A percentile compares a stretch with the other conserved stretches of the same genome.
Conservation (phyloP, 2,888 invertebrate species). For the Tetramorium bicarinatum region DNA sequence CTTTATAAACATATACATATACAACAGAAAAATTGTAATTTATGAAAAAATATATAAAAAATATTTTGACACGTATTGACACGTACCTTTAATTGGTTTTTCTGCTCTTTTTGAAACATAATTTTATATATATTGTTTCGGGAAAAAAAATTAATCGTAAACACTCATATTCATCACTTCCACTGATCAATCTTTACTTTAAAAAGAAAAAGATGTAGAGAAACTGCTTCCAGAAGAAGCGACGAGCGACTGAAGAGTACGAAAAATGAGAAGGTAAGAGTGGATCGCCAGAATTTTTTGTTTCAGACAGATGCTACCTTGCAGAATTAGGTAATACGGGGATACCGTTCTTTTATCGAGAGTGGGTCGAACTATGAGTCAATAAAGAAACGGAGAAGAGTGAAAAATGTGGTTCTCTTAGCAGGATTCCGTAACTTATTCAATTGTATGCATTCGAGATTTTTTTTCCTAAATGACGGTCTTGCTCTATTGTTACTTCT, state of each 20-base stretch:
- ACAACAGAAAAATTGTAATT: neutral
- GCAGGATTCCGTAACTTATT: conserved; percentile 81
- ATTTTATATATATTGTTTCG: neutral
- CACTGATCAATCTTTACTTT: neutral
- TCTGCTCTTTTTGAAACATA: neutral
- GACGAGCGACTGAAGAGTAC: conserved; percentile 49
- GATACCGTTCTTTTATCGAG: conserved; percentile 57
- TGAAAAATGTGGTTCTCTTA: conserved; percentile 72
- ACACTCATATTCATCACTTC: neutral
- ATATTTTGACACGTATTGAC: neutral
- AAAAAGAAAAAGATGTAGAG: conserved; percentile 21
- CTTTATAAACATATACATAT: neutral
- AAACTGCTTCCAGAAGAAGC: conserved; percentile 34
- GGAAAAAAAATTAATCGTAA: neutral
- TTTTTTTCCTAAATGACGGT: conserved; percentile 80
- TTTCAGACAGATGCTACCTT: conserved; percentile 35
- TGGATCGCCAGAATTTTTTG: neutral
- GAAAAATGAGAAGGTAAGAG: conserved; percentile 20
- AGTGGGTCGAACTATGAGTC: conserved; percentile 21
- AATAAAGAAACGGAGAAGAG: conserved; percentile 76
- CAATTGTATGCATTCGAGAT: conserved; percentile 75
- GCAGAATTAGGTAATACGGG: conserved; percentile 58
- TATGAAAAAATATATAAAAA: neutral
- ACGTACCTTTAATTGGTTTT: neutral
- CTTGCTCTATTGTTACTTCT: conserved; percentile 84